These are phyloP conservation scores for Dicaeum eximium DNA, from an alignment of 2,113 vertebrate genomes.

Conservation along the genomic window DNA sequence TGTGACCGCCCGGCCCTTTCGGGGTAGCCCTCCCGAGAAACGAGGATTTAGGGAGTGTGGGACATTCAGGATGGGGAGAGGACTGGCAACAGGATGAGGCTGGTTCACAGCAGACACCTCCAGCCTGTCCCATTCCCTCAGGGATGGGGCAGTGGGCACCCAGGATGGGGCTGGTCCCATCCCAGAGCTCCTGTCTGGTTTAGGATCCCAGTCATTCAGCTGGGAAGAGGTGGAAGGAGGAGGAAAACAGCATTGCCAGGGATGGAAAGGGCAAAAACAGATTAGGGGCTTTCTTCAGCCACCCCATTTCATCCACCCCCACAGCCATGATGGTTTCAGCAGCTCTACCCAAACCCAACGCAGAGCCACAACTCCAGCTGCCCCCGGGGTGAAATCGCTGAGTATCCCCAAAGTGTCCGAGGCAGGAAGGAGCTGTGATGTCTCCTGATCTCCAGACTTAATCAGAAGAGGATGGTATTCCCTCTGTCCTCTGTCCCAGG, in stretches of 20 bases:
- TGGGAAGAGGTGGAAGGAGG: neutral
- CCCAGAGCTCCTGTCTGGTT: neutral
- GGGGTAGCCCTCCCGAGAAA: neutral
- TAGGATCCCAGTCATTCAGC: neutral
- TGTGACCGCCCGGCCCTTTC: neutral
- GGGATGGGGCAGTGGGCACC: neutral
- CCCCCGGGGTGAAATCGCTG: neutral
- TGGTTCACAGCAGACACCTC: neutral
- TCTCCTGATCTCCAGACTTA: neutral
- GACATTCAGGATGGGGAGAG: neutral
- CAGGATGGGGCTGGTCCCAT: neutral
- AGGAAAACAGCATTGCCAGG: neutral
- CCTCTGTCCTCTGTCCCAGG: neutral
- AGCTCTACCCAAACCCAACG: neutral
- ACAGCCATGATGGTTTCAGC: neutral
- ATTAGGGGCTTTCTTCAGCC: neutral
- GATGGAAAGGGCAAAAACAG: neutral
- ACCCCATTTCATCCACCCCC: neutral
- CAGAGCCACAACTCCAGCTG: neutral
- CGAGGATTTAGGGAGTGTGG: neutral
- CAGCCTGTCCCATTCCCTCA: neutral
- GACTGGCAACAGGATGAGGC: neutral
- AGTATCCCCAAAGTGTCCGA: neutral
- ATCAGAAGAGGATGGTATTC: fast-evolving
- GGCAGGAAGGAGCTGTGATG: neutral